phyloP scores from a whole-genome alignment of 2,797 vertebrate genomes.

The Allobates femoralis region DNA sequence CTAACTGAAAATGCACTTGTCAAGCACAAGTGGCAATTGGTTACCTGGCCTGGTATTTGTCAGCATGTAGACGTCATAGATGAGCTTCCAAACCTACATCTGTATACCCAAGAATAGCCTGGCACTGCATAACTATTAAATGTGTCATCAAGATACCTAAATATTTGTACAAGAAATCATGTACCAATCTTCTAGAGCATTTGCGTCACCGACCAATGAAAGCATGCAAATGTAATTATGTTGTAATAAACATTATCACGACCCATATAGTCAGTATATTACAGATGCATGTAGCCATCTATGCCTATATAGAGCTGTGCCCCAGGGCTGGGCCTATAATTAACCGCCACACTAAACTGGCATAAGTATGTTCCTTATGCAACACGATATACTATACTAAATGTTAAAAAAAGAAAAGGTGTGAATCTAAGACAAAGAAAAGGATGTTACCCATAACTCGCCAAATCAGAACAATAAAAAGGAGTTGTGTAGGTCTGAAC shows the following conservation, averaged over 20 bases:
- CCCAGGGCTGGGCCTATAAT: constrained; percentile 2
- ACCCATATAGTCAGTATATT: constrained; percentile 19
- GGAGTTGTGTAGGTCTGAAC: background rate
- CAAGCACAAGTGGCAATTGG: background rate
- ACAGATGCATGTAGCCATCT: background rate
- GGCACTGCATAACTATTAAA: background rate
- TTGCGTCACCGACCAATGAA: background rate
- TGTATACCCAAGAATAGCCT: background rate
- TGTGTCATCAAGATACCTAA: background rate
- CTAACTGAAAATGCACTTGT: background rate
- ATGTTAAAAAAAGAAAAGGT: background rate
- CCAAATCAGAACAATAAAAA: background rate
- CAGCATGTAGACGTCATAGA: background rate
- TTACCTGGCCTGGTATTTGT: background rate
- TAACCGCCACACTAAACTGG: background rate
- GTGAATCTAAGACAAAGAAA: background rate
- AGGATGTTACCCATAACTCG: background rate
- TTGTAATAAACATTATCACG: background rate
- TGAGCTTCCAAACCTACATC: background rate
- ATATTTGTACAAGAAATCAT: background rate
- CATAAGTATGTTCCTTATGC: constrained; percentile 17
- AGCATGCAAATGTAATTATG: background rate
- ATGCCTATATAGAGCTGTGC: constrained; percentile 31
- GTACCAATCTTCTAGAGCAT: background rate
- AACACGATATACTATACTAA: background rate